Percentiles rank a stretch among this genome's conserved stretches.
phyloP scores from a whole-genome alignment of 2,888 invertebrate genomes.

The Eilema griseolum region DNA sequence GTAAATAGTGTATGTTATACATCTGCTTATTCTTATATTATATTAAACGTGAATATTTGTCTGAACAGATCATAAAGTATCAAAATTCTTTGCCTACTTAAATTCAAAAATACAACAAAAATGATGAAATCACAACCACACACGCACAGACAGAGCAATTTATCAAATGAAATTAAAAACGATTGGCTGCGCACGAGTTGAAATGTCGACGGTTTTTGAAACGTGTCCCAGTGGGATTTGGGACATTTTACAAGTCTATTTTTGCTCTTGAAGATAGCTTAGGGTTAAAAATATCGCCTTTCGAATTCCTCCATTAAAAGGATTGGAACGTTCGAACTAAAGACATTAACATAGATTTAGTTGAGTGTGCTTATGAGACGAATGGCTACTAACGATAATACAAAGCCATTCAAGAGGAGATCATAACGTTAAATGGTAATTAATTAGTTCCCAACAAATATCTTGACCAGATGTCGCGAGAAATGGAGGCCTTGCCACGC shows the following conservation, averaged over 20 bases:
- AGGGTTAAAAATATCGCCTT: conserved; percentile 34
- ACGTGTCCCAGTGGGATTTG: conserved; percentile 46
- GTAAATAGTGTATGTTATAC: no score
- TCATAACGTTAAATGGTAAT: neutral
- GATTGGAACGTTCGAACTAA: conserved; percentile 27
- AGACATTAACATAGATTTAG: conserved; percentile 12
- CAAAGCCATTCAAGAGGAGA: neutral
- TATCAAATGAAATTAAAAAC: conserved; percentile 48
- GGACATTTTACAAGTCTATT: conserved; percentile 49
- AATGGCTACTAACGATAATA: neutral
- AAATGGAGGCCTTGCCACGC: no score
- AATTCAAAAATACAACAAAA: conserved; percentile 17
- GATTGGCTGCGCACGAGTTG: conserved; percentile 48
- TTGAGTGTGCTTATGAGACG: conserved; percentile 38
- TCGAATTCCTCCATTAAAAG: conserved; percentile 49
- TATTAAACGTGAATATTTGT: neutral
- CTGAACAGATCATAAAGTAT: neutral
- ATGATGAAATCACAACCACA: conserved; percentile 47
- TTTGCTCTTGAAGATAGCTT: conserved; percentile 36
- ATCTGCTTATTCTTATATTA: neutral
- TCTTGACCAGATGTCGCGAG: no score
- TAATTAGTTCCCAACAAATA: no score
- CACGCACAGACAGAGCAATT: conserved; percentile 34
- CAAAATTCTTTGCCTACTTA: conserved; percentile 4
- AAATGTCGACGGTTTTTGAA: conserved; percentile 25